Conservation (phyloP, 2,888 invertebrate species). For the Diachrysia chrysitis region DNA sequence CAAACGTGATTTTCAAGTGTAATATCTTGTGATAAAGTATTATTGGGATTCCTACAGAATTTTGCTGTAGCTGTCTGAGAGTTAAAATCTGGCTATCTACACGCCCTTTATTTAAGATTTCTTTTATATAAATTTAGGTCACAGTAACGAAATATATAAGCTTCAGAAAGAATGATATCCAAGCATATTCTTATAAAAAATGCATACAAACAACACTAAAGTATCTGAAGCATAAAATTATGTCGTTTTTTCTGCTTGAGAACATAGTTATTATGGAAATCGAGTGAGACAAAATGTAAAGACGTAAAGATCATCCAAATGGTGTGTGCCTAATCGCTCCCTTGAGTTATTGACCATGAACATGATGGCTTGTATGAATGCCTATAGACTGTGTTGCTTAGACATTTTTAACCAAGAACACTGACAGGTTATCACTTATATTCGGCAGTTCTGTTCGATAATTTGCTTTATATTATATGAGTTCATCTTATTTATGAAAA, state of each 20-base stretch:
- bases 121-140: no score
- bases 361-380: conserved; percentile 7
- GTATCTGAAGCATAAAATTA: conserved; percentile 24
- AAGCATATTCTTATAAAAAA: background rate
- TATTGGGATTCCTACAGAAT: background rate
- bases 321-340: conserved; percentile 26
- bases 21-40: background rate
- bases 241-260: conserved; percentile 37
- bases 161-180: no score
- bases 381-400: background rate
- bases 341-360: conserved; percentile 23
- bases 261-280: conserved; percentile 49
- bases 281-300: conserved; percentile 18
- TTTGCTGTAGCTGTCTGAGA: background rate
- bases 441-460: background rate
- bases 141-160: no score
- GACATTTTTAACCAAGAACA: background rate
- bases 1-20: background rate
- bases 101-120: no score
- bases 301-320: conserved; percentile 24
- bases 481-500: no score
- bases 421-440: background rate
- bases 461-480: no score
- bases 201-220: conserved; percentile 16
- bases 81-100: no score